Percentiles rank a stretch among this genome's conserved stretches.
Evolutionary conservation across 92 coral and sea anemone genomes (phyloP).

Genomic region (Umimayanthus chanpuru): DNA sequence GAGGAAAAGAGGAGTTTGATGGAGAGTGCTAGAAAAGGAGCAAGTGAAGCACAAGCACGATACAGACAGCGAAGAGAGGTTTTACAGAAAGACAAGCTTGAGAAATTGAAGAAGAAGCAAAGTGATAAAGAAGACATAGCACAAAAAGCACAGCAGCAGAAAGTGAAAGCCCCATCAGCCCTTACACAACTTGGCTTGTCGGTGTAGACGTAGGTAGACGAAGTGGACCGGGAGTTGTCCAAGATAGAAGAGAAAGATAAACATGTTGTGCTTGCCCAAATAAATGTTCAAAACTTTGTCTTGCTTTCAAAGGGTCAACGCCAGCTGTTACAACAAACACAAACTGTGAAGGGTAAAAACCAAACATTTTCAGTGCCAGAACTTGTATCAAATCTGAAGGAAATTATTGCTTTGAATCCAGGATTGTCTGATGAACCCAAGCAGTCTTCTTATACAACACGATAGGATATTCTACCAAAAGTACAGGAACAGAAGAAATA

Average conservation of each 20-base stretch:
- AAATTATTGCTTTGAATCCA: conserved; percentile 15
- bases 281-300: conserved; percentile 17
- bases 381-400: background rate
- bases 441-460: conserved; percentile 17
- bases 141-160: conserved; percentile 10
- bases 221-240: background rate
- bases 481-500: conserved; percentile 18
- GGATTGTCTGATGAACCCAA: conserved; percentile 28
- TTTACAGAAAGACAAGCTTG: conserved; percentile 11
- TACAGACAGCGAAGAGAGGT: background rate
- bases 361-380: background rate
- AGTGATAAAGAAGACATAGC: background rate
- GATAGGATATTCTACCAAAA: background rate
- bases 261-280: conserved; percentile 7
- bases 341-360: conserved; percentile 1
- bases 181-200: conserved; percentile 8
- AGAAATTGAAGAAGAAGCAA: conserved; percentile 10
- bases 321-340: conserved; percentile 9
- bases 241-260: conserved; percentile 21
- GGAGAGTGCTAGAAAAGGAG: conserved; percentile 3
- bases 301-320: conserved; percentile 1
- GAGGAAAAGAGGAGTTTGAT: background rate
- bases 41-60: conserved; percentile 6
- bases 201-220: conserved; percentile 1
- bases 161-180: conserved; percentile 17